Percentiles rank a stretch among this genome's conserved stretches.
Conservation (phyloP, 2,888 invertebrate genomes). For the Heliconius sara region DNA sequence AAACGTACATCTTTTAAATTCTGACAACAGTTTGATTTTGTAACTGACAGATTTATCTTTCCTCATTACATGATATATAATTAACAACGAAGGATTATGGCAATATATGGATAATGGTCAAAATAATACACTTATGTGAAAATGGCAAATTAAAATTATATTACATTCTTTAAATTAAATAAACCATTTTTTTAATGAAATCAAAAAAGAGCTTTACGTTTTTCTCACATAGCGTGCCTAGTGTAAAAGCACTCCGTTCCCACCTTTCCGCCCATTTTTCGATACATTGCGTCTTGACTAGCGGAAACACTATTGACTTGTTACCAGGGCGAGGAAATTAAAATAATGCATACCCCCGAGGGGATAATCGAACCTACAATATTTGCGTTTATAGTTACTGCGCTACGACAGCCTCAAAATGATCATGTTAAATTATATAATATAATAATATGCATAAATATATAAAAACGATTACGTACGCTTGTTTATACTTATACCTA, state of each 20-base stretch:
- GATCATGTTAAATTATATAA: neutral
- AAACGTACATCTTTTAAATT: too few relatives aligned
- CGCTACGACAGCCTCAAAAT: neutral
- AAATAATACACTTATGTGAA: too few relatives aligned
- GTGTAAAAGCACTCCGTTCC: neutral
- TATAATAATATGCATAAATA: neutral
- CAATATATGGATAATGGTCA: too few relatives aligned
- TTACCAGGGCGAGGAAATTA: neutral
- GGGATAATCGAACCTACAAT: neutral
- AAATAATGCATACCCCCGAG: neutral
- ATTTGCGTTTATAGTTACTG: neutral
- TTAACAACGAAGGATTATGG: too few relatives aligned
- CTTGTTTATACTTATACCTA: neutral
- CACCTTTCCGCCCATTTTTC: neutral
- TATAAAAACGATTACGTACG: neutral
- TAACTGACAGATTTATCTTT: too few relatives aligned
- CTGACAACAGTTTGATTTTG: too few relatives aligned
- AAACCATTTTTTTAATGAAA: too few relatives aligned
- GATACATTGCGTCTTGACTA: neutral
- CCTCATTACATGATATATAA: too few relatives aligned
- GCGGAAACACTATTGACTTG: neutral
- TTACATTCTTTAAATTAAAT: too few relatives aligned
- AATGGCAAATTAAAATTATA: too few relatives aligned
- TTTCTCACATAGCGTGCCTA: neutral
- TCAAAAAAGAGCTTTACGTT: too few relatives aligned